Evolutionary conservation across 2,797 vertebrate genomes (phyloP).

Genomic region (Gymnothorax reevesii): DNA sequence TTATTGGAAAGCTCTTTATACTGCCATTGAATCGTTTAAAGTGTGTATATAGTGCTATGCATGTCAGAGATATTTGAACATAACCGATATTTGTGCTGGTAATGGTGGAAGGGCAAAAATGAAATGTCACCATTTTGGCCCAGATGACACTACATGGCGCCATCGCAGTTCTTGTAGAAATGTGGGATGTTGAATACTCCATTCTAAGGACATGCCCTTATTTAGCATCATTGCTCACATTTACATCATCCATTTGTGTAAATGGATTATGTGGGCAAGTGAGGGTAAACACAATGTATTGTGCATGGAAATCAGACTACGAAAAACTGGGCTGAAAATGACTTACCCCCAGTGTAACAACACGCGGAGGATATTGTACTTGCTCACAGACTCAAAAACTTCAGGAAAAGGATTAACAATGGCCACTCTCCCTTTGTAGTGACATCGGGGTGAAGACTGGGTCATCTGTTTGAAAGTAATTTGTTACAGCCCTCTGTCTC

Average conservation of each 20-base stretch:
- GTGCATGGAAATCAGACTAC: no score
- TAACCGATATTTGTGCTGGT: background rate
- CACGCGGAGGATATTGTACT: background rate
- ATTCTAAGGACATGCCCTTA: background rate
- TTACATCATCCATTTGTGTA: background rate
- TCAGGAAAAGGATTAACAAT: no score
- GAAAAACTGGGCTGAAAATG: background rate
- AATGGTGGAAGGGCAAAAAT: background rate
- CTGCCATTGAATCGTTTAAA: background rate
- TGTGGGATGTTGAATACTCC: background rate
- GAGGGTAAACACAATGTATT: background rate
- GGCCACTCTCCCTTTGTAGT: no score
- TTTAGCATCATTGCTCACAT: background rate
- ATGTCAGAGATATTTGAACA: background rate
- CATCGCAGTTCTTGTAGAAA: background rate
- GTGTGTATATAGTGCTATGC: background rate
- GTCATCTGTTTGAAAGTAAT: no score
- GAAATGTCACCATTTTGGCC: background rate
- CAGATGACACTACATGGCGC: background rate
- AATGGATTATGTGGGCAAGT: background rate
- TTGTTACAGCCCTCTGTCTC: no score
- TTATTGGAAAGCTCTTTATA: background rate
- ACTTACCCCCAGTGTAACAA: background rate
- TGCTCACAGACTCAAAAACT: background rate
- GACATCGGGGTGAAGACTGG: no score